Evolutionary conservation across 2,797 vertebrate species (phyloP).

Genomic region (Coreius guichenoti): DNA sequence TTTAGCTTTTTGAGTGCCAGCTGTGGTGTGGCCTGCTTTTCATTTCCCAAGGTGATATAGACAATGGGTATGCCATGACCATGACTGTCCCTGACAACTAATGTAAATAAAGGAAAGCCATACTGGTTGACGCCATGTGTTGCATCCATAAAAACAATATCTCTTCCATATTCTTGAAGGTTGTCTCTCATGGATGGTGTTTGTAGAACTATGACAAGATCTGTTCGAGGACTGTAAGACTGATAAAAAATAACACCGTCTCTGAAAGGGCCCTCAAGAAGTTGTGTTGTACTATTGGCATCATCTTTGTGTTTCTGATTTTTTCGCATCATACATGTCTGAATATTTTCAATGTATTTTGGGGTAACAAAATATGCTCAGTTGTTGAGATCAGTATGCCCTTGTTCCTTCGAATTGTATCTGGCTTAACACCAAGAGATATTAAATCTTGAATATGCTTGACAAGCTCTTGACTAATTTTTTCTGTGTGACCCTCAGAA

Average conservation of each 20-base stretch:
- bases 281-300: neutral
- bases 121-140: constrained; percentile 15
- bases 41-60: constrained; percentile 13
- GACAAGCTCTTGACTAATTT: constrained; percentile 1
- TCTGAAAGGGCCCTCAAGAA: constrained; percentile 5
- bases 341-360: constrained; percentile 25
- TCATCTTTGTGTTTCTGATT: constrained; percentile 18
- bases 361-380: constrained; percentile 13
- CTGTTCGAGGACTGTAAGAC: neutral
- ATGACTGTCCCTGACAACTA: constrained; percentile 7
- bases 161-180: constrained; percentile 17
- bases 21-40: constrained; percentile 11
- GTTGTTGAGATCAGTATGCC: constrained; percentile 5
- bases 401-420: constrained; percentile 16
- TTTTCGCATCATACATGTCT: constrained; percentile 9
- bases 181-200: constrained; percentile 13
- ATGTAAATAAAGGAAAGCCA: constrained; percentile 27
- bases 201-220: constrained; percentile 17
- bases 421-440: constrained; percentile 7
- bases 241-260: neutral
- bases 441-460: constrained; percentile 12
- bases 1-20: constrained; percentile 9
- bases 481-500: constrained; percentile 4
- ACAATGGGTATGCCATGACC: constrained; percentile 9
- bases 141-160: constrained; percentile 16